phyloP scores from a whole-genome alignment of 2,888 invertebrate genomes.

The Elmis aenea region DNA sequence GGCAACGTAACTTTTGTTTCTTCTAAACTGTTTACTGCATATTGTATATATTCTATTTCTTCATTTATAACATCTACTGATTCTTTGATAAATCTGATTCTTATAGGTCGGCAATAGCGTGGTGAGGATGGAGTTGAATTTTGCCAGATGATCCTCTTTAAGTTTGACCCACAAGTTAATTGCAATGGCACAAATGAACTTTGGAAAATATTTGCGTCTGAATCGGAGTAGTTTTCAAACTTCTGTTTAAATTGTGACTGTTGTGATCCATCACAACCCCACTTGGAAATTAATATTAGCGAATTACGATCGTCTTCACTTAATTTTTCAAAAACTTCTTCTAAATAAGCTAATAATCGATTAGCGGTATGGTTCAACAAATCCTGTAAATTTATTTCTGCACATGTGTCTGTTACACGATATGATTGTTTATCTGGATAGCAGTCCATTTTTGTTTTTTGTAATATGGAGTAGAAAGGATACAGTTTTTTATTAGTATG shows the following conservation, averaged over 20 bases:
- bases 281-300: constrained; percentile 19
- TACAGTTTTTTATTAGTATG: constrained; percentile 1
- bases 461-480: constrained; percentile 7
- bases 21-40: constrained; percentile 7
- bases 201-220: constrained; percentile 30
- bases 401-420: constrained; percentile 4
- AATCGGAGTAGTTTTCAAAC: constrained; percentile 18
- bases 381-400: constrained; percentile 7
- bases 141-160: constrained; percentile 28
- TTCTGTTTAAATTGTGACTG: constrained; percentile 29
- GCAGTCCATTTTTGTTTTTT: constrained; percentile 7
- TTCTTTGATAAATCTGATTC: constrained; percentile 23
- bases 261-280: constrained; percentile 28
- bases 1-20: constrained; percentile 2
- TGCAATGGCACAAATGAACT: constrained; percentile 7
- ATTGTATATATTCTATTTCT: constrained; percentile 15
- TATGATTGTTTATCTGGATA: constrained; percentile 7
- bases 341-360: constrained; percentile 17
- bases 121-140: constrained; percentile 30
- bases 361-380: constrained; percentile 16
- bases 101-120: constrained; percentile 26
- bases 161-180: constrained; percentile 5
- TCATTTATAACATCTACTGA: constrained; percentile 19
- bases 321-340: constrained; percentile 10
- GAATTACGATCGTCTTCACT: constrained; percentile 13